Evolutionary conservation across 2,113 vertebrate species (phyloP).

Genomic region (Aepyceros melampus): DNA sequence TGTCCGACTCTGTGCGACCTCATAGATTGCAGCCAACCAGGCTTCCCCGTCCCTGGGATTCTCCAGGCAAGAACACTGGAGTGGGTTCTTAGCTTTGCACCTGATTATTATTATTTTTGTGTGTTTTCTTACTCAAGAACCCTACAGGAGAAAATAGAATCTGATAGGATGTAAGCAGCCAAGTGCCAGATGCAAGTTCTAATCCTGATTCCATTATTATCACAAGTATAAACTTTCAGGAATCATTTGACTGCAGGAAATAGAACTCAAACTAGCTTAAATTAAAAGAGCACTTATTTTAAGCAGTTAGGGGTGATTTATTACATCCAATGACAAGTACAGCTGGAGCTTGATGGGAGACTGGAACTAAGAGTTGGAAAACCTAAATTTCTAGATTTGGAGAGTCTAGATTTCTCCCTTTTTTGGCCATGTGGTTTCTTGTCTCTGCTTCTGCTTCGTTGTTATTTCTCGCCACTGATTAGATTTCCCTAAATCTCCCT

Average conservation of each 20-base stretch:
- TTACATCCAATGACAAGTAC: not conserved
- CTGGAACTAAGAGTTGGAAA: not conserved
- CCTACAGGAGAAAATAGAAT: not conserved
- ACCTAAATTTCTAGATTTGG: not conserved
- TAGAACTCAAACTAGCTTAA: not conserved
- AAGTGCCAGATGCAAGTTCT: not conserved
- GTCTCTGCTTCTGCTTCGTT: not conserved
- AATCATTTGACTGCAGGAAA: not conserved
- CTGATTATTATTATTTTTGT: not conserved
- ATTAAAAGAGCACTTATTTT: not conserved
- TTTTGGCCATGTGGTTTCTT: not conserved
- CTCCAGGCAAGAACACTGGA: too few relatives aligned
- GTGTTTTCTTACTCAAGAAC: not conserved
- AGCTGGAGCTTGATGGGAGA: not conserved
- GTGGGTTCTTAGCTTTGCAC: not conserved
- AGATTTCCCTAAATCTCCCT: not conserved
- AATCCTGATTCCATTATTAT: not conserved
- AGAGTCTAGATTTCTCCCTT: not conserved
- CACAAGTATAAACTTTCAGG: not conserved
- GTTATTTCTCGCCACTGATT: not conserved
- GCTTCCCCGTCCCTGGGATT: too few relatives aligned
- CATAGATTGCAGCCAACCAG: too few relatives aligned
- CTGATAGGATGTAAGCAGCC: not conserved
- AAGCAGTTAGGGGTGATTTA: not conserved
- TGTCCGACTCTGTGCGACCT: too few relatives aligned